These are phyloP conservation scores for Temnothorax curvispinosus DNA, from an alignment of 1,140 invertebrate genomes.

Conservation along the genomic window DNA sequence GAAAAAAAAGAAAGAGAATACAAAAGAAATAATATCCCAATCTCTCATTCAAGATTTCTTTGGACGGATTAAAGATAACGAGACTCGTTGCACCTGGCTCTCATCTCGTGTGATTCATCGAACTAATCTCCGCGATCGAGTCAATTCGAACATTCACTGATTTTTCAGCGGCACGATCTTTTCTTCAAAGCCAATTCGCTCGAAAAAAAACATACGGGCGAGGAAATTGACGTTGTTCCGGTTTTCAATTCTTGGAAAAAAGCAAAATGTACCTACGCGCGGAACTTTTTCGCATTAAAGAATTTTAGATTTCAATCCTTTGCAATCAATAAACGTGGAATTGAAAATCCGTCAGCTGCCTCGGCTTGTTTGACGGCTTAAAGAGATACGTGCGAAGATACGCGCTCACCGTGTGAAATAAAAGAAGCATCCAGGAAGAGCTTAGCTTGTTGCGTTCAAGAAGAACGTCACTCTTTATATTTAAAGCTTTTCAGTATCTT, in stretches of 20 bases:
- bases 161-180: background rate
- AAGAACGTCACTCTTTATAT: background rate
- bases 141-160: background rate
- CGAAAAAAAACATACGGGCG: background rate
- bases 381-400: background rate
- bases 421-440: conserved; percentile 17
- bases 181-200: background rate
- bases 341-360: conserved; percentile 16
- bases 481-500: conserved; percentile 2
- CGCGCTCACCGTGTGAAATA: background rate
- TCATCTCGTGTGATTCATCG: conserved; percentile 4
- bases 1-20: background rate
- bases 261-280: background rate
- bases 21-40: background rate
- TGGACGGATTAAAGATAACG: conserved; percentile 61
- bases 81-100: background rate
- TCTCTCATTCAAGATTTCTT: conserved; percentile 15
- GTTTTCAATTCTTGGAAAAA: background rate
- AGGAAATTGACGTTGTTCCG: background rate
- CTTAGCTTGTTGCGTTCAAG: background rate
- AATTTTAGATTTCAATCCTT: background rate
- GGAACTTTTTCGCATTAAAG: background rate
- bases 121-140: background rate
- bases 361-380: background rate
- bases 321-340: background rate